phyloP scores from a whole-genome alignment of 2,113 vertebrate species.

The Serinus canaria region DNA sequence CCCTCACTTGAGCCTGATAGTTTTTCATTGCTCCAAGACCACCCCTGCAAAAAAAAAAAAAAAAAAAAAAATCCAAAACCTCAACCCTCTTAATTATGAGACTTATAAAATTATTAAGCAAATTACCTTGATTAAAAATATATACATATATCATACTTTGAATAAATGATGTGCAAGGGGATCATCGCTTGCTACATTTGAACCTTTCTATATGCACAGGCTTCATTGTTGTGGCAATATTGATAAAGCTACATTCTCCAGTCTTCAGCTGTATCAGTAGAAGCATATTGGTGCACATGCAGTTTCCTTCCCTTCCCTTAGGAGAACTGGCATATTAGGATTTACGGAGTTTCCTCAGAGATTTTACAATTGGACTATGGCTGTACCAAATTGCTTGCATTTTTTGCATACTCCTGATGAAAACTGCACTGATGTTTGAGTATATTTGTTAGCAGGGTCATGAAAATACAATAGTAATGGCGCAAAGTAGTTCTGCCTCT shows the following conservation, averaged over 20 bases:
- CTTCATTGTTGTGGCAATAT: not conserved
- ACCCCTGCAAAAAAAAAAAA: not conserved
- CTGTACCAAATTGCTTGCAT: not conserved
- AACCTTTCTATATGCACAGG: not conserved
- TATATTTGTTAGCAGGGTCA: not conserved
- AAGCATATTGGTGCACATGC: not conserved
- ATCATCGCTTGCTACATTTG: not conserved
- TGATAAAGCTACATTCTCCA: not conserved
- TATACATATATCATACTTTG: not conserved
- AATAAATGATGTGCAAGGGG: not conserved
- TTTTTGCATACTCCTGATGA: slow-evolving; percentile 16
- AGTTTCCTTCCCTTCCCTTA: not conserved
- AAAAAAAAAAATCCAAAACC: not conserved
- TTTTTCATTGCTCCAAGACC: not conserved
- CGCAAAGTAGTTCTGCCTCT: not conserved
- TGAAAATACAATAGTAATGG: not conserved
- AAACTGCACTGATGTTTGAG: slow-evolving; percentile 8
- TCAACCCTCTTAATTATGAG: not conserved
- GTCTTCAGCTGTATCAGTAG: not conserved
- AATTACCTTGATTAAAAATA: slow-evolving; percentile 25
- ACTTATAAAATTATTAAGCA: slow-evolving; percentile 2
- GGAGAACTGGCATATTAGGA: not conserved
- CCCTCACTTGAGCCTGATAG: not conserved
- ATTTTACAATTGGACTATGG: not conserved
- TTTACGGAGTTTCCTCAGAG: not conserved